These are phyloP conservation scores for Coenobita brevimanus DNA, from an alignment of 1,140 invertebrate genomes.

Conservation along the genomic window DNA sequence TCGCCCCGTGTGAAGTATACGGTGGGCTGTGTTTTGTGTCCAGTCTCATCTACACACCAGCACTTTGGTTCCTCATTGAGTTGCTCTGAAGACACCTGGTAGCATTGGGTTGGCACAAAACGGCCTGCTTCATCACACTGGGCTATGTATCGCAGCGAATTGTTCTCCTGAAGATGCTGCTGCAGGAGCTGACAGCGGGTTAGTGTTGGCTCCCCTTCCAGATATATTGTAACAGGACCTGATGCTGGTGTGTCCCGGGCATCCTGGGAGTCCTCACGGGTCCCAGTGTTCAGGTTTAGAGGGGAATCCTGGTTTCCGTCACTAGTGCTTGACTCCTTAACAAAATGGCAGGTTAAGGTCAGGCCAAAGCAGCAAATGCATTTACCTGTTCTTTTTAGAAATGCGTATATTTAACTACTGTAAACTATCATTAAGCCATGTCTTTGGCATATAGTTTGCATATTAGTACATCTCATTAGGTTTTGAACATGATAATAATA, in stretches of 20 bases:
- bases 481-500: no score
- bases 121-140: slow-evolving; percentile 80
- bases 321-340: slow-evolving; percentile 42
- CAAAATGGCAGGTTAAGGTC: no score
- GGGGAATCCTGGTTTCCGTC: not conserved
- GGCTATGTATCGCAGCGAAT: slow-evolving; percentile 74
- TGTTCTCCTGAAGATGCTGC: slow-evolving; percentile 48
- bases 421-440: no score
- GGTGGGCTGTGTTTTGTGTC: slow-evolving; percentile 81
- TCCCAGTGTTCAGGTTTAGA: not conserved
- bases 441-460: no score
- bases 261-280: not conserved
- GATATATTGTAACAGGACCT: slow-evolving; percentile 60
- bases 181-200: slow-evolving; percentile 62
- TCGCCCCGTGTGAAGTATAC: slow-evolving; percentile 80
- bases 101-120: slow-evolving; percentile 84
- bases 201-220: slow-evolving; percentile 65
- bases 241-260: not conserved
- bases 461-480: no score
- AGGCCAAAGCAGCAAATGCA: no score
- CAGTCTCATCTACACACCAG: slow-evolving; percentile 91
- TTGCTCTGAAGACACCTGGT: slow-evolving; percentile 71
- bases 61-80: slow-evolving; percentile 74
- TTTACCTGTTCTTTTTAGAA: no score
- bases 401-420: no score